phyloP scores from a whole-genome alignment of 1,140 invertebrate genomes.

The Babylonia areolata region DNA sequence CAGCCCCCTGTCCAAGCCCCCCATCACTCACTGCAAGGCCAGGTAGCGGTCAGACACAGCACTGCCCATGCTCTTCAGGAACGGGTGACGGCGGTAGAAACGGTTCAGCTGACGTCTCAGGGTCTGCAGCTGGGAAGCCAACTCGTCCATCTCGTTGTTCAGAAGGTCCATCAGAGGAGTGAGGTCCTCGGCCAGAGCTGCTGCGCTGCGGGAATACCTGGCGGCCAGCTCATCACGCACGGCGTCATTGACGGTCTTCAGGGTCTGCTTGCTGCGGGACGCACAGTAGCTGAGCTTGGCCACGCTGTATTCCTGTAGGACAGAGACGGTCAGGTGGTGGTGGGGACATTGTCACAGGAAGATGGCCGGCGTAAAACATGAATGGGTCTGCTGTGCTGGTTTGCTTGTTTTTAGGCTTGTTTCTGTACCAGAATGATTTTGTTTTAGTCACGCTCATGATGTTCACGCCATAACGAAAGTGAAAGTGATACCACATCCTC shows the following conservation, averaged over 20 bases:
- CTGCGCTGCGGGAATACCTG: slow-evolving; percentile 32
- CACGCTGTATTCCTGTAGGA: neutral
- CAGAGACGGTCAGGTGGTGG: neutral
- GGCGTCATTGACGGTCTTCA: neutral
- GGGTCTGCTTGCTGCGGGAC: neutral
- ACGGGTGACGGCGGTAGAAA: slow-evolving; percentile 60
- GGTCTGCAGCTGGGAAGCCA: slow-evolving; percentile 47
- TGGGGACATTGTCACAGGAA: too few species aligned
- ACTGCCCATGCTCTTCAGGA: slow-evolving; percentile 55
- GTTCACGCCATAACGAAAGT: too few species aligned
- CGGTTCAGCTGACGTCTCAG: slow-evolving; percentile 46
- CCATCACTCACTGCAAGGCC: slow-evolving; percentile 16
- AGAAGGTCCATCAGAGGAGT: slow-evolving; percentile 26
- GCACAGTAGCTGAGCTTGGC: neutral
- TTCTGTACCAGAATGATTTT: too few species aligned
- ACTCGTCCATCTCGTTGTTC: slow-evolving; percentile 31
- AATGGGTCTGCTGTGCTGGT: too few species aligned
- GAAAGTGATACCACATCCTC: too few species aligned
- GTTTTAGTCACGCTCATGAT: too few species aligned
- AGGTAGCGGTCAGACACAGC: neutral
- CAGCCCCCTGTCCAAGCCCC: too few species aligned
- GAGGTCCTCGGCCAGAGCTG: slow-evolving; percentile 28
- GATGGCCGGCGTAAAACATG: too few species aligned
- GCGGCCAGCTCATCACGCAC: slow-evolving; percentile 31
- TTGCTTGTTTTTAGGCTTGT: too few species aligned